Base-by-base conservation (phyloP, 2,888 invertebrate species). In the Gymnoscelis rufifasciata region DNA sequence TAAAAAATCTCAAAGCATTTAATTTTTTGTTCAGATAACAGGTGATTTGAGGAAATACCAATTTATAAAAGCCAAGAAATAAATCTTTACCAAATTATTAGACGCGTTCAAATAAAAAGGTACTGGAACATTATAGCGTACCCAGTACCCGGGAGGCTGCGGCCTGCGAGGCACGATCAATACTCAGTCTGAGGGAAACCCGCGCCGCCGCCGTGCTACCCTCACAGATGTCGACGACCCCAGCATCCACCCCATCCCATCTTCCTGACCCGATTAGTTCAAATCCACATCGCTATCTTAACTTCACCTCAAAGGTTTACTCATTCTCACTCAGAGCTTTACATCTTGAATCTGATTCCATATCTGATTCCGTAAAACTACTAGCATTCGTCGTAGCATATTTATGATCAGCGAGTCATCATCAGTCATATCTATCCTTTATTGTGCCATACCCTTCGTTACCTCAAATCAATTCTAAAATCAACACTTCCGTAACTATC, bases 181-280 rank as follows among this genome's bases (percentile, higher is more conserved):
- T 80, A 83, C 72, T 68, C 52, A 60, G 64, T 53, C 61, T 60
- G 57, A 61, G 61, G 60, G 57, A 53, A 45, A 43, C 51, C 41
- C 42, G 49, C 62, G 68, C 59, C 66, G 60, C 62, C 58, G 55
- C 60, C 19, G 62, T 53, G 74, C 80, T 84, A 84, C 82, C 84
- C 86, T 84, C 84, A 78, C 71, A 66, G 69, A 76, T 77, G 86
- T 84, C 86, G 78, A 76, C 82, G 86, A 86, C 84, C 86, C 75
- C 73, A 68, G 64, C 60, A 54, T 64, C 59, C 67, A 58, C 59
- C 61, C 51, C 56, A 60, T 62, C 52, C 65, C 58, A 76, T 78
- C 74, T 77, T 73, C 71, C 68, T 83, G 82, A 82, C 86, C 81
- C 70, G 74, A 78, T 80, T 81, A 69, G 58, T 68, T 66, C 58